phyloP scores from a whole-genome alignment of 2,888 invertebrate species.

The Lottia gigantea region DNA sequence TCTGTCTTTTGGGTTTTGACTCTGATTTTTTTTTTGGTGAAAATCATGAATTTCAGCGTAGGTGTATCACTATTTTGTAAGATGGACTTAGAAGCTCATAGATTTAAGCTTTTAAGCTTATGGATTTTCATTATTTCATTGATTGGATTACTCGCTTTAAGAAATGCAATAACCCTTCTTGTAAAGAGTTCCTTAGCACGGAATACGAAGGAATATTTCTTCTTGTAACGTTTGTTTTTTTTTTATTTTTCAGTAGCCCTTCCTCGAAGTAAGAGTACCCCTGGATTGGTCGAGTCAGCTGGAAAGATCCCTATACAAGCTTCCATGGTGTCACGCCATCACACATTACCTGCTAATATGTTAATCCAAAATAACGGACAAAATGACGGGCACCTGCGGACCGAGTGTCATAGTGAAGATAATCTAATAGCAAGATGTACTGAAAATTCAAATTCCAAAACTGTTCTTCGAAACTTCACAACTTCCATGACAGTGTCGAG shows the following conservation, averaged over 20 bases:
- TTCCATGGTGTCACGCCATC: constrained; percentile 51
- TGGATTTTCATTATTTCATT: no score
- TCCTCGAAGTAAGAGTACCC: constrained; percentile 95
- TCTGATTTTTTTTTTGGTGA: no score
- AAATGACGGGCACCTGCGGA: constrained; percentile 17
- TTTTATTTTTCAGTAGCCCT: constrained; percentile 75
- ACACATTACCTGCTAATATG: constrained; percentile 54
- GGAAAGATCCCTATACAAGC: constrained; percentile 79
- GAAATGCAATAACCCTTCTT: no score
- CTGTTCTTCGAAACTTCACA: constrained; percentile 37
- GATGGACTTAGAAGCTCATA: no score
- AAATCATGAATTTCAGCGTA: no score
- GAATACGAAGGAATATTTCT: no score
- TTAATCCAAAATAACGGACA: constrained; percentile 16
- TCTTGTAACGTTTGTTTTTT: no score
- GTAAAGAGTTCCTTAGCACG: no score
- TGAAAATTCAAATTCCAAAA: constrained; percentile 29
- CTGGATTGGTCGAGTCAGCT: constrained; percentile 91
- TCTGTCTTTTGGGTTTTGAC: no score
- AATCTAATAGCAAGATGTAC: constrained; percentile 25
- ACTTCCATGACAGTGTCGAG: constrained; percentile 56
- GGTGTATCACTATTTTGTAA: no score
- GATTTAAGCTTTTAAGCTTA: no score
- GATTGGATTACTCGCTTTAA: no score
- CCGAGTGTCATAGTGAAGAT: constrained; percentile 37